Evolutionary conservation across 2,888 invertebrate genomes (phyloP).

Genomic region (Archaeoteleia sp.): DNA sequence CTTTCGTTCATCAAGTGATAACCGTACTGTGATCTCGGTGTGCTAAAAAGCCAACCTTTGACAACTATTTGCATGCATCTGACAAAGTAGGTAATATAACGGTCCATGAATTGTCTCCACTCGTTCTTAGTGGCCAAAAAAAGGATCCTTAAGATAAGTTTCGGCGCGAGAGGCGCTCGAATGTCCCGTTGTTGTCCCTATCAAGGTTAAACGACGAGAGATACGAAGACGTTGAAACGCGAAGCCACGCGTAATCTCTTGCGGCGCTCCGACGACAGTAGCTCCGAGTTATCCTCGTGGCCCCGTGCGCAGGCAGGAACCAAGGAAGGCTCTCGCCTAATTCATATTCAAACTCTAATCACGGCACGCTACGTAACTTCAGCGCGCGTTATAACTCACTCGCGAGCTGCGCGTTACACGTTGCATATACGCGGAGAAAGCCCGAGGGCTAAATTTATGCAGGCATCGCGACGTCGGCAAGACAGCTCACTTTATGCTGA

Average conservation of each 20-base stretch:
- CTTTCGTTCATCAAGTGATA: too few species aligned
- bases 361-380: constrained; percentile 46
- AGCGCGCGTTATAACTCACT: constrained; percentile 53
- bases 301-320: constrained; percentile 17
- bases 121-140: too few species aligned
- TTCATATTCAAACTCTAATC: constrained; percentile 59
- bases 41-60: too few species aligned
- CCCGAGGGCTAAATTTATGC: constrained; percentile 61
- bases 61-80: too few species aligned
- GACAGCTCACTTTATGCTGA: constrained; percentile 65
- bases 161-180: constrained; percentile 20
- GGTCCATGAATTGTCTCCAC: too few species aligned
- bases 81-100: too few species aligned
- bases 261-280: constrained; percentile 34
- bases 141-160: too few species aligned
- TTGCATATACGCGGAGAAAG: constrained; percentile 21
- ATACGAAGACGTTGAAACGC: constrained; percentile 28
- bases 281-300: constrained; percentile 31
- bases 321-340: constrained; percentile 40
- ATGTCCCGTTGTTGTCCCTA: constrained; percentile 40
- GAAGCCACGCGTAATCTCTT: constrained; percentile 31
- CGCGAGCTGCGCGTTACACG: constrained; percentile 26
- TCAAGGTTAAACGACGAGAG: constrained; percentile 35
- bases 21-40: too few species aligned
- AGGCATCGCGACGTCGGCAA: constrained; percentile 58